Conservation (phyloP, 2,113 vertebrate species). For the Ictalurus punctatus region DNA sequence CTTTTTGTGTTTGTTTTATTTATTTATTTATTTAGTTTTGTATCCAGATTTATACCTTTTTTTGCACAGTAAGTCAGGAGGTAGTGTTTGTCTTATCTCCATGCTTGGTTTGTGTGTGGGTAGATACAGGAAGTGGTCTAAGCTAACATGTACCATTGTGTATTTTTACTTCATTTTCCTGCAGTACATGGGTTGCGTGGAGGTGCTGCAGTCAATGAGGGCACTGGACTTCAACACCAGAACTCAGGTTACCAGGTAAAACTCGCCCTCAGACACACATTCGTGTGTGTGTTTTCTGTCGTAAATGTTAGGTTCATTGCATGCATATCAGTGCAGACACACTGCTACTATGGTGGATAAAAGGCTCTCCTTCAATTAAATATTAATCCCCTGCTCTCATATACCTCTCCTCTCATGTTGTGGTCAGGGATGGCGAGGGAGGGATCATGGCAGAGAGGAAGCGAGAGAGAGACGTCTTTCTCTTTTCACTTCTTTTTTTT, state of each 20-base stretch:
- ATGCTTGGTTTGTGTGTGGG: constrained; percentile 5
- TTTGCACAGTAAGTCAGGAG: background rate
- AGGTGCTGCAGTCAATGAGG: constrained; percentile 96
- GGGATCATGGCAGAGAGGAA: background rate
- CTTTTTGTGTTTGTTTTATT: background rate
- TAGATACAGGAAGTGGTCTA: constrained; percentile 55
- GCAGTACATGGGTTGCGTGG: constrained; percentile 93
- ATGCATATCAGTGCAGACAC: background rate
- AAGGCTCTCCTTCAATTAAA: constrained; percentile 43
- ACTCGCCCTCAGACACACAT: constrained; percentile 15
- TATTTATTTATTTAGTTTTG: background rate
- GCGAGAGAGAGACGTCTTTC: background rate
- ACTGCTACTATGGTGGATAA: constrained; percentile 2
- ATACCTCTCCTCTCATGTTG: constrained; percentile 25
- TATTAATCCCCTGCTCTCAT: constrained; percentile 33
- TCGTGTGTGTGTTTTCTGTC: background rate
- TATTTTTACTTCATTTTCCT: constrained; percentile 61
- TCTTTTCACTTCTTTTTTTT: background rate
- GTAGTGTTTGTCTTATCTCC: background rate
- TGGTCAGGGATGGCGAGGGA: constrained; percentile 40
- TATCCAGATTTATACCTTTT: background rate
- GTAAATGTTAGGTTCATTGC: background rate
- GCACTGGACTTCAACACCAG: constrained; percentile 96
- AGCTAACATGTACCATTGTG: constrained; percentile 44
- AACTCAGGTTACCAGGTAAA: constrained; percentile 96